Conservation (phyloP, 2,797 vertebrate genomes). For the Echeneis naucrates region DNA sequence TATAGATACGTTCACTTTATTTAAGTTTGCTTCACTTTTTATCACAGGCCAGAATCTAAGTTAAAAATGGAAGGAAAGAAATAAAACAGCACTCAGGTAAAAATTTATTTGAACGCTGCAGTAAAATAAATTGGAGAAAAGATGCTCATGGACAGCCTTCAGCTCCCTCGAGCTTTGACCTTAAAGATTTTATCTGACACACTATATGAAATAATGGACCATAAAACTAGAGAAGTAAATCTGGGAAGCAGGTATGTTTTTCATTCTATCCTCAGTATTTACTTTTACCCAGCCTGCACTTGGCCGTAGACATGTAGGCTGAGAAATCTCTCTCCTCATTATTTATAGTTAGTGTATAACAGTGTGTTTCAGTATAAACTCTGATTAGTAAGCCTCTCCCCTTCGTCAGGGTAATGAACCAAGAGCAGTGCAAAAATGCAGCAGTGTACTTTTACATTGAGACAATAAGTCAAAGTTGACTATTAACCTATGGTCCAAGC, state of each 20-base stretch:
- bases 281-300: conserved; percentile 52
- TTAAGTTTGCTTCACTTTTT: conserved; percentile 40
- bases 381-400: conserved; percentile 69
- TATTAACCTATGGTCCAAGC: conserved; percentile 73
- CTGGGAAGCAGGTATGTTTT: conserved; percentile 41
- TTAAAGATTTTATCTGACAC: conserved; percentile 59
- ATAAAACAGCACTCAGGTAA: conserved; percentile 32
- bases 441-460: conserved; percentile 41
- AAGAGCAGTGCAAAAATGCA: conserved; percentile 53
- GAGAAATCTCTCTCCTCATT: conserved; percentile 59
- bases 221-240: conserved; percentile 58
- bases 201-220: conserved; percentile 56
- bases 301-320: conserved; percentile 59
- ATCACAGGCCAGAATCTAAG: conserved; percentile 30
- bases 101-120: conserved; percentile 53
- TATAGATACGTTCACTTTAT: conserved; percentile 23
- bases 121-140: conserved; percentile 66
- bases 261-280: conserved; percentile 51
- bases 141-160: conserved; percentile 54
- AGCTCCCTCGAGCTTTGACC: conserved; percentile 55
- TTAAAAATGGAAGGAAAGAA: not conserved
- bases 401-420: conserved; percentile 68
- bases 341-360: conserved; percentile 66
- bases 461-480: conserved; percentile 67
- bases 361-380: conserved; percentile 55